A percentile compares a stretch with the other conserved stretches of the same genome.
Evolutionary conservation across 2,113 vertebrate species (phyloP).

Genomic region (Colius striatus): DNA sequence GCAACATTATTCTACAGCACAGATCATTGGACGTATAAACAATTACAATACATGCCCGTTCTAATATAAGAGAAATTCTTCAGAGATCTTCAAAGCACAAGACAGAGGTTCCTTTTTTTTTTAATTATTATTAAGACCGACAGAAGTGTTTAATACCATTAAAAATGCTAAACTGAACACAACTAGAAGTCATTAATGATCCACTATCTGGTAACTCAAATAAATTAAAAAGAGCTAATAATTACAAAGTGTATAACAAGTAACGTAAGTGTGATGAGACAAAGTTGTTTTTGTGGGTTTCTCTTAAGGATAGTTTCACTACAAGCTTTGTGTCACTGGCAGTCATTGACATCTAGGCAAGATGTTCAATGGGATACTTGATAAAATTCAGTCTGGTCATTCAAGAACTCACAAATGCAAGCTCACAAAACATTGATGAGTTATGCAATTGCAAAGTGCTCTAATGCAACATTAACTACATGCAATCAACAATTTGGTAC

Average conservation of each 20-base stretch:
- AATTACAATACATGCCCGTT: conserved; percentile 82
- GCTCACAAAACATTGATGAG: conserved; percentile 89
- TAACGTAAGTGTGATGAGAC: conserved; percentile 74
- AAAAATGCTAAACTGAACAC: conserved; percentile 76
- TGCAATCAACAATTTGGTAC: conserved; percentile 85
- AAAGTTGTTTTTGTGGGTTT: conserved; percentile 11
- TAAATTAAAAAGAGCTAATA: conserved; percentile 80
- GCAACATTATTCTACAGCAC: conserved; percentile 78
- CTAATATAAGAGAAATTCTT: conserved; percentile 77
- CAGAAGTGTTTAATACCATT: conserved; percentile 81
- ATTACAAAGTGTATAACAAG: conserved; percentile 79
- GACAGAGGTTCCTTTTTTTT: conserved; percentile 76
- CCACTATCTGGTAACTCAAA: conserved; percentile 78
- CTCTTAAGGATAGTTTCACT: conserved; percentile 70
- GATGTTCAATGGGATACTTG: conserved; percentile 76
- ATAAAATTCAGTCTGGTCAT: conserved; percentile 76
- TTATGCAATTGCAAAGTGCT: conserved; percentile 89
- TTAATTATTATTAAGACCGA: conserved; percentile 73
- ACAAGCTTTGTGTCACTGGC: conserved; percentile 79
- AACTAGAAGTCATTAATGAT: conserved; percentile 81
- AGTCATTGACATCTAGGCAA: conserved; percentile 73
- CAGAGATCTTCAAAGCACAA: conserved; percentile 83
- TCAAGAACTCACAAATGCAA: conserved; percentile 84
- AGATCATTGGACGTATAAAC: conserved; percentile 79
- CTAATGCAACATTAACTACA: conserved; percentile 92